These are phyloP conservation scores for Brotula barbata DNA, from an alignment of 2,797 vertebrate genomes.

Conservation along the genomic window DNA sequence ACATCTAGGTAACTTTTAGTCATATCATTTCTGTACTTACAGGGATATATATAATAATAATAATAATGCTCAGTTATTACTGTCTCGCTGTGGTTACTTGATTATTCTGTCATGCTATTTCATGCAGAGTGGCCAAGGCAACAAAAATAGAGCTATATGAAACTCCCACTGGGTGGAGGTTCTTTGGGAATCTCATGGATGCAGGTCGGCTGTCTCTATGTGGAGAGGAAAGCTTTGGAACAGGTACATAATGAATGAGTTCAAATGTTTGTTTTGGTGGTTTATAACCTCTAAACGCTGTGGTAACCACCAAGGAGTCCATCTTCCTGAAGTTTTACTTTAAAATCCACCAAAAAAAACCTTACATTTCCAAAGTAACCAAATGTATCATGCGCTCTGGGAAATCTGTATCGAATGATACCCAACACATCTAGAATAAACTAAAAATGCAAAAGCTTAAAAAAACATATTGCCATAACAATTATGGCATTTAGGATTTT, in stretches of 20 bases:
- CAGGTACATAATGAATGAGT: constrained; percentile 71
- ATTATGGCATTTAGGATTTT: too few relatives aligned
- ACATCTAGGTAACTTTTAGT: constrained; percentile 1
- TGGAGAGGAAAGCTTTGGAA: constrained; percentile 96
- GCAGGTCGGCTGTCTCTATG: constrained; percentile 94
- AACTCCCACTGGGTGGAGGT: constrained; percentile 96
- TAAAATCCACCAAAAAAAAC: too few relatives aligned
- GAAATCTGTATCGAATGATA: too few relatives aligned
- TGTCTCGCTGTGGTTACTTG: constrained; percentile 8
- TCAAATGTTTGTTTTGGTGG: constrained; percentile 45
- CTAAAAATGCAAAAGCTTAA: too few relatives aligned
- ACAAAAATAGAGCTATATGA: constrained; percentile 96
- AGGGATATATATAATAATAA: background rate
- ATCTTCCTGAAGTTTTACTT: too few relatives aligned
- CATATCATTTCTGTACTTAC: background rate
- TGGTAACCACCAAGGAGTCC: too few relatives aligned
- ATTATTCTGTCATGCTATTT: constrained; percentile 31
- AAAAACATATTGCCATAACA: too few relatives aligned
- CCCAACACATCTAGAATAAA: too few relatives aligned
- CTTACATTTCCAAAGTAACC: too few relatives aligned
- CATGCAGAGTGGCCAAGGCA: constrained; percentile 90
- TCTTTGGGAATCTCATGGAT: constrained; percentile 98
- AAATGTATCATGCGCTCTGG: too few relatives aligned
- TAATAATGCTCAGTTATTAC: background rate
- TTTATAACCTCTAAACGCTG: too few relatives aligned